Percentiles rank a stretch among this genome's conserved stretches.
phyloP scores from a whole-genome alignment of 2,797 vertebrate species.

The Anomalospiza imberbis region DNA sequence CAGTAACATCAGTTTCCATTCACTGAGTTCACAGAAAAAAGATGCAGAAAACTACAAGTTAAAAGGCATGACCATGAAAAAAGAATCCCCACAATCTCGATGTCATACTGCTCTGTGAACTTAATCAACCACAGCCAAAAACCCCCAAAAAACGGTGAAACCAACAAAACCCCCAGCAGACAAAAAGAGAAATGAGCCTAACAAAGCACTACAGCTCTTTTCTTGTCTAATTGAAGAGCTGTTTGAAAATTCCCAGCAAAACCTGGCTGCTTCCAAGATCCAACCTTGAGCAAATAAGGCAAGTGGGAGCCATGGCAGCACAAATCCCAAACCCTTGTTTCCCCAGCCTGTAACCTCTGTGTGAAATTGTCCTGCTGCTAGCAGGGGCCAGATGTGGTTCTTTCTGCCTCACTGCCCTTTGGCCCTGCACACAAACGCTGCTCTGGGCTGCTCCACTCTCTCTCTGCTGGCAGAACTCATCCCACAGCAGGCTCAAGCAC shows the following conservation, averaged over 20 bases:
- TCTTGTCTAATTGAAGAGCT: not conserved
- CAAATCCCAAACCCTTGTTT: not conserved
- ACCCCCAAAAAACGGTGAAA: fast-evolving
- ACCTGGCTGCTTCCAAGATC: not conserved
- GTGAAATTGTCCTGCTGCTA: not conserved
- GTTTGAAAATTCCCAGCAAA: not conserved
- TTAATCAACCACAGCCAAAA: not conserved
- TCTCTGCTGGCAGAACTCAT: not conserved
- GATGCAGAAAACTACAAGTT: not conserved
- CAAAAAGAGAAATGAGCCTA: not conserved
- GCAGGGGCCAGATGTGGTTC: not conserved
- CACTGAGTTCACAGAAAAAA: not conserved
- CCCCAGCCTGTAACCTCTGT: not conserved
- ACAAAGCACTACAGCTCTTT: not conserved
- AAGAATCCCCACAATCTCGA: not conserved
- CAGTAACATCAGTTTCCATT: not conserved
- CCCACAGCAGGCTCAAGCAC: not conserved
- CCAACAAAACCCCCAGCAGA: not conserved
- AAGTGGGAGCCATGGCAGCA: not conserved
- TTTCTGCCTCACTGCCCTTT: not conserved
- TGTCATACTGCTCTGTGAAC: not conserved
- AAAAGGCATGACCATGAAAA: not conserved
- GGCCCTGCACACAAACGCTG: not conserved
- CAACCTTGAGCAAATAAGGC: not conserved
- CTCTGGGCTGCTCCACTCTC: not conserved